phyloP scores from a whole-genome alignment of 2,113 vertebrate species.

The Grammomys dolichurus region DNA sequence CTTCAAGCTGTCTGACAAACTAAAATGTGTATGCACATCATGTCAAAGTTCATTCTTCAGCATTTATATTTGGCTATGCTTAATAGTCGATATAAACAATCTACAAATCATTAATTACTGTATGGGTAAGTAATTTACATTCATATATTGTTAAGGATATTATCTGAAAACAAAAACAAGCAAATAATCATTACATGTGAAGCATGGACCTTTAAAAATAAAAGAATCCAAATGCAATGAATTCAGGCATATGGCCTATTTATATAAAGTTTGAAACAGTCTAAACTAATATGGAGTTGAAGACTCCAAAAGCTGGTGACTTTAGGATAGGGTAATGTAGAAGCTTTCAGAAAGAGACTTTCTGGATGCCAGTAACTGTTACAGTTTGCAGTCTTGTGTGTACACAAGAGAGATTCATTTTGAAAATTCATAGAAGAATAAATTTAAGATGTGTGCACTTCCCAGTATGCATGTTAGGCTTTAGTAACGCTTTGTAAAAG shows the following conservation, averaged over 20 bases:
- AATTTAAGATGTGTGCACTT: neutral
- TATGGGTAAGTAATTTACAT: neutral
- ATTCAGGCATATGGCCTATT: neutral
- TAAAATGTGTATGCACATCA: neutral
- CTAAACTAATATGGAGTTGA: neutral
- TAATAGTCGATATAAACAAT: neutral
- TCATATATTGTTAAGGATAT: neutral
- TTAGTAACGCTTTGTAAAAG: neutral
- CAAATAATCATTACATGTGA: neutral
- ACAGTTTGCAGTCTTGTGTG: neutral
- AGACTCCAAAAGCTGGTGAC: neutral
- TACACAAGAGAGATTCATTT: neutral
- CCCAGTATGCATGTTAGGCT: neutral
- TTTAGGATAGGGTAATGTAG: neutral
- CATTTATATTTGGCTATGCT: conserved; percentile 22
- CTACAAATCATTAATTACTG: neutral
- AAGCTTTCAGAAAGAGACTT: neutral
- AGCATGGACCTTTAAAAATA: neutral
- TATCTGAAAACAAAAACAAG: conserved; percentile 21
- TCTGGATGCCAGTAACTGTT: neutral
- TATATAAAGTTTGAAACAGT: neutral
- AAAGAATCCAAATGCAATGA: neutral
- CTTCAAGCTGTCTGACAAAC: neutral
- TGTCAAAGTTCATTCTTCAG: neutral
- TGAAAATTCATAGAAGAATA: neutral